Evolutionary conservation across 53 echinoderm and acorn worm genomes (phyloP), one percentile per base, ranked within the genome.

Genomic region (Antedon mediterranea): DNA sequence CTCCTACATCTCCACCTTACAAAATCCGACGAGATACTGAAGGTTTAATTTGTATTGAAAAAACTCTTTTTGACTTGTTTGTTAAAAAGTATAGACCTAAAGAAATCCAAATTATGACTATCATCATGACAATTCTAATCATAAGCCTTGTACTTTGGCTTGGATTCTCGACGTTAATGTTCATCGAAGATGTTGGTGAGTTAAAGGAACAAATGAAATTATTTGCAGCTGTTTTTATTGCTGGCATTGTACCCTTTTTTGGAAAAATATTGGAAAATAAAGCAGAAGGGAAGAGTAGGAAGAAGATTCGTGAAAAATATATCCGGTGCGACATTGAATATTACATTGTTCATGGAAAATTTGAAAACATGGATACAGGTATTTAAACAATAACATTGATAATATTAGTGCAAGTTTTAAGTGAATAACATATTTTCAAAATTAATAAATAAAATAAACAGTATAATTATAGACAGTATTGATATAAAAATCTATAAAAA

Each of bases 161-260:
- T 44, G 87, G 30, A 41, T 82, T 26, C 81, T 94, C 34, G 78
- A 89, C 87, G 14, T 88, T 94, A 43, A 73, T 83, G 30, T 78
- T 86, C 43, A 85, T 89, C 8, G 87, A 91, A 83, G 83, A 81
- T n/a, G 57, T 91, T 8, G 83, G 79, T 29, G 89, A 94, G 75
- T 74, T 94, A 34, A 85, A 90, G 26, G 85, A 86, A 15, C 81
- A 83, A 0, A 83, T 94, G 0, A 80, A 86, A 34, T 84, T 94
- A 79, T 91, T 94, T 34, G 86, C 87, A 0, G 87, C 94, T 5
- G 89, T 87, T 32, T 74, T 91, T 13, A 85, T 91, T 0, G 91
- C 94, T 20, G 89, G 89, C 6, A 84, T 94, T 13, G 83, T 89
- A 30, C 94, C 57, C 23, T 26, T 57, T 6, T 57, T 57, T 11